phyloP scores from a whole-genome alignment of 2,888 invertebrate species.

The Anarsia innoxiella region DNA sequence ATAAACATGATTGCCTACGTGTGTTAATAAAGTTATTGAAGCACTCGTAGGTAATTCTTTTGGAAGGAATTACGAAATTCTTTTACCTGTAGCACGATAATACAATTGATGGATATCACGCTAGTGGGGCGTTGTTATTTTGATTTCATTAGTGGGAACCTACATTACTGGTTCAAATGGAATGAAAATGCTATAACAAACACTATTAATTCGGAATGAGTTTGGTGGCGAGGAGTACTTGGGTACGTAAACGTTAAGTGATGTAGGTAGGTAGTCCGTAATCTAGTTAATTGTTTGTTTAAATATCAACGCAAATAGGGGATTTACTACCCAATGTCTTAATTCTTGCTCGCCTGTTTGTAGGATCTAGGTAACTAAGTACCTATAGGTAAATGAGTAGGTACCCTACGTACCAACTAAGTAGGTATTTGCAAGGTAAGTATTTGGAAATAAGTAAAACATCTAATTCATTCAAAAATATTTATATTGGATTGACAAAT shows the following conservation, averaged over 20 bases:
- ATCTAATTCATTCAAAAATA: constrained; percentile 41
- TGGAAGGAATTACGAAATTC: constrained; percentile 43
- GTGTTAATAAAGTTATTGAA: constrained; percentile 31
- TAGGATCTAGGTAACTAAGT: no score
- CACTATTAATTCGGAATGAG: constrained; percentile 50
- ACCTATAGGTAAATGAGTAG: no score
- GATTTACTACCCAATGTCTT: no score
- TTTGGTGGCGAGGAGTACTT: constrained; percentile 29
- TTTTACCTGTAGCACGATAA: constrained; percentile 35
- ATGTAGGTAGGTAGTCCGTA: constrained; percentile 32
- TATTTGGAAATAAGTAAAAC: neutral
- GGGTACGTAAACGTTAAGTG: constrained; percentile 19
- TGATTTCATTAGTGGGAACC: constrained; percentile 62
- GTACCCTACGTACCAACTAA: no score
- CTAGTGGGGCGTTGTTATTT: constrained; percentile 48
- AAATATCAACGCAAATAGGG: no score
- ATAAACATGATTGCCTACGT: constrained; percentile 4
- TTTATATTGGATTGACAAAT: constrained; percentile 60
- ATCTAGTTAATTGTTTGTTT: constrained; percentile 40
- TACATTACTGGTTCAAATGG: constrained; percentile 41
- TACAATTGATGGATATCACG: constrained; percentile 48
- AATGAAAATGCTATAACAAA: constrained; percentile 52
- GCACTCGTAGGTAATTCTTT: constrained; percentile 38
- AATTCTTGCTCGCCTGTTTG: no score
- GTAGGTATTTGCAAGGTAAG: no score